Conservation (phyloP, 2,797 vertebrate genomes). For the Neosalanx taihuensis region DNA sequence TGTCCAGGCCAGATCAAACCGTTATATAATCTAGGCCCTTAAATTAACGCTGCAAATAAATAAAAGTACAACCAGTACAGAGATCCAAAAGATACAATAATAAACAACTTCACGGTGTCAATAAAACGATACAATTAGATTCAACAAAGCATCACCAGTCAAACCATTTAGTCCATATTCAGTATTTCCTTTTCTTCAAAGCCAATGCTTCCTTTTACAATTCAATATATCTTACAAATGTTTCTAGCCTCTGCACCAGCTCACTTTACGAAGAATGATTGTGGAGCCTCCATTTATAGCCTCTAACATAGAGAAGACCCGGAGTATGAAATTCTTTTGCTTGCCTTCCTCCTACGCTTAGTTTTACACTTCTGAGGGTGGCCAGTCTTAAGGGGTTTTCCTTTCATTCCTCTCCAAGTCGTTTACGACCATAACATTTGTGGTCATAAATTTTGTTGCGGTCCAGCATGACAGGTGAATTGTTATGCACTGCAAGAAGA, state of each 20-base stretch:
- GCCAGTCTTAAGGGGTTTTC: conserved; percentile 79
- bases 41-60: background rate
- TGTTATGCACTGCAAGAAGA: conserved; percentile 90
- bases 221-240: background rate
- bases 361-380: conserved; percentile 87
- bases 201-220: background rate
- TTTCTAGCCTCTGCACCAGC: conserved; percentile 36
- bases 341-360: conserved; percentile 92
- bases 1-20: background rate
- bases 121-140: background rate
- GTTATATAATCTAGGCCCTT: background rate
- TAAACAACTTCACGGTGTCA: background rate
- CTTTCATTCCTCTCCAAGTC: conserved; percentile 88
- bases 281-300: conserved; percentile 65
- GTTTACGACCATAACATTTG: conserved; percentile 86
- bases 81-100: background rate
- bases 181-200: background rate
- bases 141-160: background rate
- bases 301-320: conserved; percentile 68
- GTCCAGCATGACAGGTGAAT: conserved; percentile 98
- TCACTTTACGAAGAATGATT: conserved; percentile 8
- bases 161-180: background rate
- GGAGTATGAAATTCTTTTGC: conserved; percentile 87
- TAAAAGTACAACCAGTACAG: background rate
- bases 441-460: conserved; percentile 95